Percentiles rank a stretch among this genome's conserved stretches.
phyloP scores from a whole-genome alignment of 2,888 invertebrate species.

The Drosophila nigricruria region DNA sequence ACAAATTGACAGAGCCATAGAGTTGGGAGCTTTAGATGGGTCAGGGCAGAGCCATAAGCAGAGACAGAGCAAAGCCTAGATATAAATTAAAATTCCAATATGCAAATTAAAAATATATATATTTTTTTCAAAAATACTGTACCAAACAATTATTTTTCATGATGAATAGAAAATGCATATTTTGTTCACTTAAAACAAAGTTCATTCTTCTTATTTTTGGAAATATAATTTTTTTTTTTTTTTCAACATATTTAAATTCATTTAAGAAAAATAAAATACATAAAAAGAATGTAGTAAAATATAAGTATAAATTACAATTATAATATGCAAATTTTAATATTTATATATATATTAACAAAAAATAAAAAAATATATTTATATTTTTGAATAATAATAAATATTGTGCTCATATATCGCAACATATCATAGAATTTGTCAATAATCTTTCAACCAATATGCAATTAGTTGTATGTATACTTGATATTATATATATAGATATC shows the following conservation, averaged over 20 bases:
- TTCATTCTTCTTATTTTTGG: too few species aligned
- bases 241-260: background rate
- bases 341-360: background rate
- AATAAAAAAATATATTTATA: background rate
- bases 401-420: background rate
- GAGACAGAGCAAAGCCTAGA: too few species aligned
- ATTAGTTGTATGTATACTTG: background rate
- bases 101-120: background rate
- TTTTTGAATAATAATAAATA: background rate
- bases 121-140: background rate
- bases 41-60: too few species aligned
- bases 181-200: background rate
- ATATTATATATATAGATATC: background rate
- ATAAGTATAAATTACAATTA: background rate
- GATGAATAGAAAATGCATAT: background rate
- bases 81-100: background rate
- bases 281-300: background rate
- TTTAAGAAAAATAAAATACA: background rate
- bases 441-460: background rate
- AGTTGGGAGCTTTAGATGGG: too few species aligned
- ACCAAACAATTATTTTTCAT: background rate
- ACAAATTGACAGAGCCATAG: too few species aligned
- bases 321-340: background rate
- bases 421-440: background rate
- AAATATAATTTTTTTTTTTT: background rate